These are phyloP conservation scores for Alosa sapidissima DNA, from an alignment of 2,797 vertebrate genomes.

Conservation along the genomic window DNA sequence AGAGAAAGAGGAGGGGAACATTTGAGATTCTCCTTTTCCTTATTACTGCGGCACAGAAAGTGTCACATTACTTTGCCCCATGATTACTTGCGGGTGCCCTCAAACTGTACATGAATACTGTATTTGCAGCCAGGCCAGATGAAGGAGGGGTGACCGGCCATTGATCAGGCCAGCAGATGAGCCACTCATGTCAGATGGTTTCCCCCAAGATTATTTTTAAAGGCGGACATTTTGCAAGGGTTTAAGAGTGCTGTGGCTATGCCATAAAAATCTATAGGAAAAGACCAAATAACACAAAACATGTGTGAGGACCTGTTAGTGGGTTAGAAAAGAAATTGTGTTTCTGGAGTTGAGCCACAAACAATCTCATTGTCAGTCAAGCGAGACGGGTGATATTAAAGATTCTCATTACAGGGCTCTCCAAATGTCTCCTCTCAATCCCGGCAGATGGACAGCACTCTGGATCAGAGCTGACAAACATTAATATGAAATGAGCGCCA, in stretches of 20 bases:
- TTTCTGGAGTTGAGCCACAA: constrained; percentile 54
- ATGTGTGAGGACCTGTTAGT: background rate
- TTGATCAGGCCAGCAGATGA: background rate
- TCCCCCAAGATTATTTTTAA: background rate
- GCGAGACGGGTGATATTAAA: constrained; percentile 59
- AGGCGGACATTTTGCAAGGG: background rate
- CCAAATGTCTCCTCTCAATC: constrained; percentile 58
- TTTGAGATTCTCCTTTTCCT: constrained; percentile 58
- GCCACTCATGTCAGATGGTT: background rate
- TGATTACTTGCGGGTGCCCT: constrained; percentile 52
- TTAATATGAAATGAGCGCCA: constrained; percentile 59
- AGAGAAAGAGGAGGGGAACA: constrained; percentile 48
- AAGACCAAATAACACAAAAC: background rate
- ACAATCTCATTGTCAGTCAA: constrained; percentile 59
- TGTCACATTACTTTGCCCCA: constrained; percentile 59
- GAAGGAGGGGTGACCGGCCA: background rate
- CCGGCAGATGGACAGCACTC: constrained; percentile 47
- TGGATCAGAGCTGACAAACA: constrained; percentile 62
- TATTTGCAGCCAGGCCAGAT: constrained; percentile 52
- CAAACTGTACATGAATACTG: constrained; percentile 56
- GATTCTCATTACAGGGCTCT: constrained; percentile 61
- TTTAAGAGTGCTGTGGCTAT: background rate
- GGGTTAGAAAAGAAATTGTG: constrained; percentile 53
- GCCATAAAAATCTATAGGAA: background rate
- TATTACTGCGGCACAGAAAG: constrained; percentile 54